Conservation (phyloP, 2,888 invertebrate genomes). For the Microchrysa polita region DNA sequence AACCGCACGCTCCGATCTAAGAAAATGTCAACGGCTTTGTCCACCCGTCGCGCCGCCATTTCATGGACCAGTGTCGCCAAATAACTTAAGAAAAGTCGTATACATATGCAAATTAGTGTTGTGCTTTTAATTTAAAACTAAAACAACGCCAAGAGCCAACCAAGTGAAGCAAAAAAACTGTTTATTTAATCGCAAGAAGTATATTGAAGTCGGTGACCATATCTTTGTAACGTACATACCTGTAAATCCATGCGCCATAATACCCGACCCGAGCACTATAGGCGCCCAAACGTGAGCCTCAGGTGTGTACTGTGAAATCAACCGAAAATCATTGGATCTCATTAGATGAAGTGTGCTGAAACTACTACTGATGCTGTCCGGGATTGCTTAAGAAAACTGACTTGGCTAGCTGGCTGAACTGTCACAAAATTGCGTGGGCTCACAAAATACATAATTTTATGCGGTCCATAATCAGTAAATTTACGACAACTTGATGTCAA, state of each 20-base stretch:
- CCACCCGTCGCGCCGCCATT: too few species aligned
- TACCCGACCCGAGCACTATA: too few species aligned
- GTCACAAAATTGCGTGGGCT: constrained; percentile 19
- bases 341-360: neutral
- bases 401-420: too few species aligned
- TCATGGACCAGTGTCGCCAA: too few species aligned
- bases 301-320: neutral
- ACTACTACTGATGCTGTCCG: too few species aligned
- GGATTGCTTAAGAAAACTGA: too few species aligned
- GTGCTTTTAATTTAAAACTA: constrained; percentile 5
- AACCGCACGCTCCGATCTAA: too few species aligned
- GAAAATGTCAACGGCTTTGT: too few species aligned
- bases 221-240: constrained; percentile 6
- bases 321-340: neutral
- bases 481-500: constrained; percentile 10
- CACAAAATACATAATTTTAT: constrained; percentile 31
- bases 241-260: too few species aligned
- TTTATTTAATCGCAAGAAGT: constrained; percentile 1
- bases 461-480: constrained; percentile 18
- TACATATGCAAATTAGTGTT: constrained; percentile 10
- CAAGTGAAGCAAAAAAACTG: neutral
- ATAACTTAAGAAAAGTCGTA: neutral
- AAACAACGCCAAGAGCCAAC: too few species aligned
- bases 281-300: neutral
- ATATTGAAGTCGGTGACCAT: neutral